These are phyloP conservation scores for Pilophorus perplexus DNA, from an alignment of 2,888 invertebrate species.

Conservation along the genomic window DNA sequence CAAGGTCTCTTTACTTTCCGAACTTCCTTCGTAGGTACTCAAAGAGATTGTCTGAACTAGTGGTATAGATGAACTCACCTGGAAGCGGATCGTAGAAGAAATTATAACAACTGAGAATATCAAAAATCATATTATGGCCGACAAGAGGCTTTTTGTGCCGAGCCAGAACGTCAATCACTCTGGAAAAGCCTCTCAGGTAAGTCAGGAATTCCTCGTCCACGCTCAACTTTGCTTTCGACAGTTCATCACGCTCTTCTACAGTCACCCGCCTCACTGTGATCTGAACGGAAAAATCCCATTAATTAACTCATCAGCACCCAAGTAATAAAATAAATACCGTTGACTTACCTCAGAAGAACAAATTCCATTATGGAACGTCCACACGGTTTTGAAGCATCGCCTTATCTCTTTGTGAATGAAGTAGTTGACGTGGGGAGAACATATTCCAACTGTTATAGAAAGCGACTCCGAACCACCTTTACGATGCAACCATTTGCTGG, in stretches of 20 bases:
- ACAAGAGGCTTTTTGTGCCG: constrained; percentile 66
- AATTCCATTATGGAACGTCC: constrained; percentile 21
- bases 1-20: no score
- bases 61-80: constrained; percentile 52
- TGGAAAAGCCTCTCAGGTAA: constrained; percentile 64
- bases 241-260: constrained; percentile 6
- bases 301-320: no score
- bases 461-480: constrained; percentile 49
- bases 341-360: constrained; percentile 26
- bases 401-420: constrained; percentile 31
- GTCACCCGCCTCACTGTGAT: constrained; percentile 1
- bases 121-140: constrained; percentile 72
- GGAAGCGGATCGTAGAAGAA: constrained; percentile 71
- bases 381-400: constrained; percentile 34
- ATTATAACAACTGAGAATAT: constrained; percentile 67
- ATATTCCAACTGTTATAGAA: background rate
- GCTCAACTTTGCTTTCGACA: background rate
- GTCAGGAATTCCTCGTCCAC: constrained; percentile 55
- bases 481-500: constrained; percentile 53
- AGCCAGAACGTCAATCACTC: constrained; percentile 62
- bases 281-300: background rate
- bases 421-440: constrained; percentile 22
- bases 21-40: background rate
- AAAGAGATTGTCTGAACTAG: no score
- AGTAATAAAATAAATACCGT: no score